Base-by-base conservation (phyloP, 2,888 invertebrate genomes). In the Zygothrica quintamaculata region DNA sequence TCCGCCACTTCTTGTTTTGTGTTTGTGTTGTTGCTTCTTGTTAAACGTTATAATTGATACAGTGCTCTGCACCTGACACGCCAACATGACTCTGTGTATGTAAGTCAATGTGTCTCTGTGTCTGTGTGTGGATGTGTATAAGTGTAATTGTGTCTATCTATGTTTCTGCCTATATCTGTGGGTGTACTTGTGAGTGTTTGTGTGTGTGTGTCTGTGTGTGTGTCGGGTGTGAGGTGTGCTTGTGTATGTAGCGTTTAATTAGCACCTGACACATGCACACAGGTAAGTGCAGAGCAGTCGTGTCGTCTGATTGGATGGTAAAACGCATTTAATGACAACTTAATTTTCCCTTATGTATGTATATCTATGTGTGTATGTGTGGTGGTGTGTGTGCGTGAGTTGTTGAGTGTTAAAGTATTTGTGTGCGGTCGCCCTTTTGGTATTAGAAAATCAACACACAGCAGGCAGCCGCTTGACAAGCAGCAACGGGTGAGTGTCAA, bases 281-380 rank as follows among this genome's bases (percentile, higher is more conserved):
- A 12, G 36, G 18, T 39, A 57, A 65, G 59, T 65, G 59, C 56
- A 69, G 44, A 59, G 39, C 6, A 7, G 15, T 16, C 46, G 22
- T 13, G 3, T 36, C 51, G 58, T 60, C 26, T 46, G 43, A 55
- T 58, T 62, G 51, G 59, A 50, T 60, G 56, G 53, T 56, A 57
- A 69, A 77, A 62, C 56, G 64, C 84, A 62, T 74, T 80, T 78
- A 77, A 80, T 78, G 78, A 74, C 84, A 69, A 80, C 65, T 80
- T 84, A 78, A 78, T 84, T 80, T 73, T 53, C 58, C 42, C 47
- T 34, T 39, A 0, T 57, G 25, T 37, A 7, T 52, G 39, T 57
- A 25, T 42, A 16, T 37, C n/a, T 33, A 12, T 33, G 39, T 52
- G 12, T 43, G 47, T 37, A 29, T 46, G 37, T 25, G 40, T 48